Percentiles rank a stretch among this genome's conserved stretches.
Conservation (phyloP, 1,140 invertebrate species). For the Drosophila trapezifrons region DNA sequence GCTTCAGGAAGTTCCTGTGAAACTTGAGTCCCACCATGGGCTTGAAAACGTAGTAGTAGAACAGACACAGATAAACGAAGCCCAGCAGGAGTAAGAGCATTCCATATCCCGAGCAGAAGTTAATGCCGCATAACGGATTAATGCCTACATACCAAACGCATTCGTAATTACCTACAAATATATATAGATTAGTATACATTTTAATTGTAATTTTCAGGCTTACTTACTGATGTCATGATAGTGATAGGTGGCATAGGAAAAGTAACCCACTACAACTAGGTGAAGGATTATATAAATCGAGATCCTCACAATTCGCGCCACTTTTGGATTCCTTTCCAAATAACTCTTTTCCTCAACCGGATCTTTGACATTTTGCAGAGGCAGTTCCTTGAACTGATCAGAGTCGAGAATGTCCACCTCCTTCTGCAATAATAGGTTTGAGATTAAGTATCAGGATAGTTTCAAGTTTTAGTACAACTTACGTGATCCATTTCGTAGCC, state of each 20-base stretch:
- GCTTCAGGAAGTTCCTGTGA: constrained; percentile 57
- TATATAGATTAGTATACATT: too few relatives aligned
- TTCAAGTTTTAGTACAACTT: constrained; percentile 4
- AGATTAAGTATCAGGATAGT: not conserved
- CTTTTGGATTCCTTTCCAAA: constrained; percentile 25
- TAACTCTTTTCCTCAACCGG: not conserved
- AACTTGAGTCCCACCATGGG: constrained; percentile 85
- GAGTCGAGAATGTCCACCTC: constrained; percentile 13
- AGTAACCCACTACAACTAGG: constrained; percentile 59
- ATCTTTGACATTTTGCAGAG: not conserved
- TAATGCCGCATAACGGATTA: constrained; percentile 58
- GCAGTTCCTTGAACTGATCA: constrained; percentile 14
- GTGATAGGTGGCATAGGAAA: constrained; percentile 76
- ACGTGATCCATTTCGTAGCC: constrained; percentile 65
- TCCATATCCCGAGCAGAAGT: constrained; percentile 89
- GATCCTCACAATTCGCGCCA: constrained; percentile 31
- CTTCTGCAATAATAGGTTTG: constrained; percentile 1
- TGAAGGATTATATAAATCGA: constrained; percentile 45
- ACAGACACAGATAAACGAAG: constrained; percentile 87
- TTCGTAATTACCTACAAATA: constrained; percentile 44
- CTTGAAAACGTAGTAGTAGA: constrained; percentile 89
- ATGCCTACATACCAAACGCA: constrained; percentile 6
- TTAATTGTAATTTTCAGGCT: too few relatives aligned
- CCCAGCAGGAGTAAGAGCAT: constrained; percentile 88
- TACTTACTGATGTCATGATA: constrained; percentile 67